Base-by-base conservation (phyloP, 2,797 vertebrate genomes). In the Falco concolor region DNA sequence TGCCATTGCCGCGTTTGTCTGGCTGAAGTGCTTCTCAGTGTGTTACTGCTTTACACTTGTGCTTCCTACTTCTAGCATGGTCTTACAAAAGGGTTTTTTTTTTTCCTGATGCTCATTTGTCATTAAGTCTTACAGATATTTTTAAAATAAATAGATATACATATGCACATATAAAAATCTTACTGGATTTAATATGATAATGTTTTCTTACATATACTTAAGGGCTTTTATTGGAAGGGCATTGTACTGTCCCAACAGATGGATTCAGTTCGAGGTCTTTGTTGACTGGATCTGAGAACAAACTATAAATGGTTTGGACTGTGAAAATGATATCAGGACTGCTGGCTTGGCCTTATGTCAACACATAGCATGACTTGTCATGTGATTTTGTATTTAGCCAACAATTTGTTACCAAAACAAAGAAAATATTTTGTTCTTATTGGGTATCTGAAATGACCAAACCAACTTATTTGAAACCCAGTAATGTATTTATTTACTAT, bases 271-370 rank as follows among this genome's bases (percentile, higher is more conserved):
- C 44, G 68, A 94, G 65, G 84, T 34, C 73, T 87, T 89, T 59
- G 36, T 52, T 91, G 72, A 78, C 60, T 72, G 44, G 13, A 79
- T 94, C 65, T 82, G 81, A 94, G 57, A 94, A 84, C 80, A 93
- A 94, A 77, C 95, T 96, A 97, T 93, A 96, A 95, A 96, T 97
- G 89, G 81, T 50, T 92, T 94, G 13, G 9, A 91, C 47, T 61
- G 38, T 63, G 68, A 92, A 97, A 95, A 93, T 47, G 6, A 6
- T 84, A 96, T 88, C 64, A 73, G 40, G 61, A 90, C 67, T 85
- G 86, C 78, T 94, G 70, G 34, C 73, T 94, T 80, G 87, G 89
- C 76, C 45, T 80, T 59, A 60, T 89, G 57, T 89, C 95, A 94
- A 94, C 72, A 78, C 84, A 93, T 85, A 93, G 67, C 89, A 78